Evolutionary conservation across 2,888 invertebrate species (phyloP).

Genomic region (Ormyrus rosae): DNA sequence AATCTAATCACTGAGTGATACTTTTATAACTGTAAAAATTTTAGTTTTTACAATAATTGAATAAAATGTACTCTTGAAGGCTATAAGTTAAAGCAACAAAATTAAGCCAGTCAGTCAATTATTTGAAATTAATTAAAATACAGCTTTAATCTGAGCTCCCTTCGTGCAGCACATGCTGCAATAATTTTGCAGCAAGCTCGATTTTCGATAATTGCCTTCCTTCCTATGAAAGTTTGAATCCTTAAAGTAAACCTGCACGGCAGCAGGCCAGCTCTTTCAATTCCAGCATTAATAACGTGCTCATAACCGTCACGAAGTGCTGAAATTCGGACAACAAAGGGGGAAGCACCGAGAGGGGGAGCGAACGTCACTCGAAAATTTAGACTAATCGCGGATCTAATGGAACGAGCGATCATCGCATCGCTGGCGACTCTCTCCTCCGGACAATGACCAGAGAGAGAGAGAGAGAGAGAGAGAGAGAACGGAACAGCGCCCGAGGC

Average conservation of each 20-base stretch:
- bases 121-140: too few species aligned
- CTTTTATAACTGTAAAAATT: too few species aligned
- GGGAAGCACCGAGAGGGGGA: constrained; percentile 1
- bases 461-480: background rate
- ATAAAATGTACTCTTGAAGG: too few species aligned
- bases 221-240: background rate
- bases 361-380: constrained; percentile 52
- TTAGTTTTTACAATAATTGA: too few species aligned
- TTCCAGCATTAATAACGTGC: constrained; percentile 39
- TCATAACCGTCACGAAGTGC: constrained; percentile 34
- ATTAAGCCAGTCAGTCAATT: too few species aligned
- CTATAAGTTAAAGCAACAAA: too few species aligned
- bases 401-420: constrained; percentile 45
- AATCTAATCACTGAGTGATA: too few species aligned
- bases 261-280: background rate
- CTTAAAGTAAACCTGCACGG: constrained; percentile 9
- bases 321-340: constrained; percentile 34
- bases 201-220: too few species aligned
- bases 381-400: constrained; percentile 56
- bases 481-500: constrained; percentile 29
- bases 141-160: too few species aligned
- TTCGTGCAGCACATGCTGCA: too few species aligned
- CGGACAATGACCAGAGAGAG: constrained; percentile 36
- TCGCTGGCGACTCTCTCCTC: constrained; percentile 5
- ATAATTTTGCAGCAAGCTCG: too few species aligned